These are phyloP conservation scores for Habroteleia sp. DNA, from an alignment of 2,888 invertebrate genomes.

Conservation along the genomic window DNA sequence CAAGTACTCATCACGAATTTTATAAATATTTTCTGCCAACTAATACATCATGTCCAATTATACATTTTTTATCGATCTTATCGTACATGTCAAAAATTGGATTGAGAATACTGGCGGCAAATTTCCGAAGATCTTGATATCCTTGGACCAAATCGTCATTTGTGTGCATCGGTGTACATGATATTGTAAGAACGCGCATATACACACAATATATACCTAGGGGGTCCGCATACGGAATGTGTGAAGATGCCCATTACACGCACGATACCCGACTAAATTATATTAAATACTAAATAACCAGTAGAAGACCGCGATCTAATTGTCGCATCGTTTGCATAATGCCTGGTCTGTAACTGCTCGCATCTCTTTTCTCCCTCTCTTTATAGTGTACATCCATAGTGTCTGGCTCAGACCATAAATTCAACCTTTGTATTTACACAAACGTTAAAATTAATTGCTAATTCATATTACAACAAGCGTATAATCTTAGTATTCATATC, in stretches of 20 bases:
- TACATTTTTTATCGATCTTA: conserved; percentile 48
- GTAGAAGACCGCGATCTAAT: conserved; percentile 74
- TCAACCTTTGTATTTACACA: conserved; percentile 47
- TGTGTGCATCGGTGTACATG: conserved; percentile 5
- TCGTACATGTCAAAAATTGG: conserved; percentile 52
- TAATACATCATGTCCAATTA: conserved; percentile 52
- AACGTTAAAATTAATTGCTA: conserved; percentile 75
- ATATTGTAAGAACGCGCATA: conserved; percentile 2
- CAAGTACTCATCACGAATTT: conserved; percentile 41
- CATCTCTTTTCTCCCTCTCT: conserved; percentile 61
- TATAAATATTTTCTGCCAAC: conserved; percentile 38
- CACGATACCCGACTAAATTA: conserved; percentile 60
- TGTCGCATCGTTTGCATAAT: conserved; percentile 79
- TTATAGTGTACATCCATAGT: conserved; percentile 35
- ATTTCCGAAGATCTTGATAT: conserved; percentile 58
- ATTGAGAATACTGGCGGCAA: conserved; percentile 50
- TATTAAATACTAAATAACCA: conserved; percentile 73
- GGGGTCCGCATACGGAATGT: conserved; percentile 59
- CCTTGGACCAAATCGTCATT: conserved; percentile 46
- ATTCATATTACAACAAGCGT: conserved; percentile 75
- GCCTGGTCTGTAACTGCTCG: conserved; percentile 72
- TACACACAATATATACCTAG: conserved; percentile 30
- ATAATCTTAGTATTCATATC: too few species aligned
- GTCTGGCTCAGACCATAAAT: conserved; percentile 56
- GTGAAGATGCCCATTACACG: conserved; percentile 71